Conservation (phyloP, 2,888 invertebrate species). For the Tuberolachnus salignus region DNA sequence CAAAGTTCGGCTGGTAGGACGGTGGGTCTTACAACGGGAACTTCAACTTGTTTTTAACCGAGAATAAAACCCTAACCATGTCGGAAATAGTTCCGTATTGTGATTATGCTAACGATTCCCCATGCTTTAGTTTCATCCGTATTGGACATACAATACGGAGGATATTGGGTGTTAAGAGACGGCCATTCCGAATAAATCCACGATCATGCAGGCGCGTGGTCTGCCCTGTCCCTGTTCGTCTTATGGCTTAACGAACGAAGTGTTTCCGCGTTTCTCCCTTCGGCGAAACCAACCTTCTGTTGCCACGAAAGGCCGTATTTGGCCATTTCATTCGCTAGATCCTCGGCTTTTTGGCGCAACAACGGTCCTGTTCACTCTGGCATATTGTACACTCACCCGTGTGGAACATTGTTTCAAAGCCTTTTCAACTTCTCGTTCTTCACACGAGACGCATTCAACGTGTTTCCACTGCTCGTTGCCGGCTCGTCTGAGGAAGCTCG, state of each 20-base stretch:
- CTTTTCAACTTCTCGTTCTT: no score
- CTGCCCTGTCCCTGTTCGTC: slow-evolving; percentile 29
- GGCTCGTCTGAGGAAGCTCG: no score
- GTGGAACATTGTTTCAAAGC: no score
- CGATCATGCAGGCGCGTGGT: background rate
- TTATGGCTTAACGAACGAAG: slow-evolving; percentile 8
- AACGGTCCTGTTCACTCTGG: no score
- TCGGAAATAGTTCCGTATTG: slow-evolving; percentile 59
- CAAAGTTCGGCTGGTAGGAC: slow-evolving; percentile 2
- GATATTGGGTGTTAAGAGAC: slow-evolving; percentile 6
- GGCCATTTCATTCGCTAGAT: no score
- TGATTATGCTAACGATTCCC: background rate
- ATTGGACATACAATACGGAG: slow-evolving; percentile 24
- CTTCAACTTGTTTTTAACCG: slow-evolving; percentile 2
- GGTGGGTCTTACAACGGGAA: slow-evolving; percentile 13
- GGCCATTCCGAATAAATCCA: slow-evolving; percentile 38
- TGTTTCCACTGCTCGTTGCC: no score
- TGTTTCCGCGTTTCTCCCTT: slow-evolving; percentile 54
- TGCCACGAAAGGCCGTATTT: slow-evolving; percentile 58
- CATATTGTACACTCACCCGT: no score
- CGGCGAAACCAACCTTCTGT: slow-evolving; percentile 58
- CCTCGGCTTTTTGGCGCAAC: no score
- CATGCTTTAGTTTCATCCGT: slow-evolving; percentile 26
- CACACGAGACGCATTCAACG: no score
- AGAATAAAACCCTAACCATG: slow-evolving; percentile 60